A percentile compares a stretch with the other conserved stretches of the same genome.
phyloP scores from a whole-genome alignment of 2,113 vertebrate species.

The Pionites leucogaster region DNA sequence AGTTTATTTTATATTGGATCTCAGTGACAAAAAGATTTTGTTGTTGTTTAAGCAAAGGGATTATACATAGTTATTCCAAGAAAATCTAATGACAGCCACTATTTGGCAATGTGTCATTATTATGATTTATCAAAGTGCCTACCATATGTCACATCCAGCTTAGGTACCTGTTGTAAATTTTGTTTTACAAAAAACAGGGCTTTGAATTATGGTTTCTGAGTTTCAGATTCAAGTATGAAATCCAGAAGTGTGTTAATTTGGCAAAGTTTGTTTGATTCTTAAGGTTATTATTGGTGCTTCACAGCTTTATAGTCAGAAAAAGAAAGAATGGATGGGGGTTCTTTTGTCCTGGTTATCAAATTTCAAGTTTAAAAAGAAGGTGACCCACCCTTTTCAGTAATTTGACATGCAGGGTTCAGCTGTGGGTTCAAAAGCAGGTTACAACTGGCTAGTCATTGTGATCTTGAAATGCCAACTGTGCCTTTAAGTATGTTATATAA shows the following conservation, averaged over 20 bases:
- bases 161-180: background rate
- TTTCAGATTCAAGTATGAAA: conserved; percentile 53
- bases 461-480: conserved; percentile 42
- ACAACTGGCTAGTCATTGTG: conserved; percentile 48
- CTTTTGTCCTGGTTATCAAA: conserved; percentile 58
- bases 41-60: background rate
- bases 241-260: conserved; percentile 38
- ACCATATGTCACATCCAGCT: background rate
- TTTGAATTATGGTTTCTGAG: background rate
- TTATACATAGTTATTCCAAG: background rate
- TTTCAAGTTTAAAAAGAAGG: conserved; percentile 61
- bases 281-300: conserved; percentile 45
- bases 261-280: conserved; percentile 24
- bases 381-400: conserved; percentile 57
- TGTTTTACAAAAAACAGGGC: background rate
- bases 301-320: conserved; percentile 45
- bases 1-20: background rate
- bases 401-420: conserved; percentile 22
- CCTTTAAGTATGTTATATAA: conserved; percentile 43
- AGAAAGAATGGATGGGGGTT: conserved; percentile 58
- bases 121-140: background rate
- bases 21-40: background rate
- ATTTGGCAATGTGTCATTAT: background rate
- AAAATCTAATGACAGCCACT: background rate
- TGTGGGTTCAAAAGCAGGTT: conserved; percentile 57